Base-by-base conservation (phyloP, 2,888 invertebrate species). In the Tromatobia lineatoria region DNA sequence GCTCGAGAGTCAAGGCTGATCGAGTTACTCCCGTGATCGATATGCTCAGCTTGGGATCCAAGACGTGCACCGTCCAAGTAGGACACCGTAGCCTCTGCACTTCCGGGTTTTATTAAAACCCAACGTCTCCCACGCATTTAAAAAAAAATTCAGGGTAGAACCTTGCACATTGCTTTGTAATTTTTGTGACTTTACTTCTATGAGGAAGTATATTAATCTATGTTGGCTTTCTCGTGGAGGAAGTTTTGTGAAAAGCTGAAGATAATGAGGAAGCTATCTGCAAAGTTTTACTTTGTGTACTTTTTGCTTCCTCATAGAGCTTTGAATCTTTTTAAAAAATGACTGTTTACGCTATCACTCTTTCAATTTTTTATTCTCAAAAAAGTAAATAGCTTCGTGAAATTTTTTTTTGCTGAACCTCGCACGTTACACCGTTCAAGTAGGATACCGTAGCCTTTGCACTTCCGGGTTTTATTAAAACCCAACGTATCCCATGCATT, bases 11-110 rank as follows among this genome's bases (percentile, higher is more conserved):
- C 86, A 86, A 87, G 89, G 85, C 88, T 86, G 87, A 71, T 76
- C 87, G 87, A 87, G 78, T 80, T 89, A 89, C 81, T 81, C 85
- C 84, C 66, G 82, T 66, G 82, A 88, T 89, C 88, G 90, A 88
- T 87, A 87, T 83, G 57, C 74, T 79, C 70, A 64, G 67, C 61
- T 83, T 79, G 50, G 85, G 88, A 87, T 84, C 80, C 82, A 86
- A 87, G 86, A 80, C 87, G 84, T 69, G 42, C 50, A 64, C 70
- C 47, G 8, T 47, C 29, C 61, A 80, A 80, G 83, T 80, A 74
- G 83, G 73, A 61, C 83, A 74, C 50, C 47, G 25, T 20, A 15
- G 47, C 59, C 23, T 45, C 71, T 67, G 66, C 38, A 67, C 74
- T 83, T 83, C 83, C 83, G 83, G 80, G 77, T 74, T 54, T 73